Evolutionary conservation across 1,140 invertebrate genomes (phyloP).

Genomic region (Aphis gossypii): DNA sequence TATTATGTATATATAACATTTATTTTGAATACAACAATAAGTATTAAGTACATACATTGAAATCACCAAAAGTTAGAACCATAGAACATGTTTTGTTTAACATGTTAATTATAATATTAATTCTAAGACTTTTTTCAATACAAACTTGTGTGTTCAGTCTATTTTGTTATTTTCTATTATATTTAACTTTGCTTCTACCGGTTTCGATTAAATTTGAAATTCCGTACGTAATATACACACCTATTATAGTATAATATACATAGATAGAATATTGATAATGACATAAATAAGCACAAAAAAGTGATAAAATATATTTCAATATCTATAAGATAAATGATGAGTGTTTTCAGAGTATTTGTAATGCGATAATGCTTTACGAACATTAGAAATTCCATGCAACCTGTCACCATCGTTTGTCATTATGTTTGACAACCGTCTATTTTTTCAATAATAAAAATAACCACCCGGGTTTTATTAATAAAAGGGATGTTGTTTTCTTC

Average conservation of each 20-base stretch:
- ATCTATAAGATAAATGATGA: background rate
- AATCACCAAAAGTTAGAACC: background rate
- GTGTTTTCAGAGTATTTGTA: background rate
- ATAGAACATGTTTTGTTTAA: background rate
- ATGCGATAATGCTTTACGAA: background rate
- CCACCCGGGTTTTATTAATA: background rate
- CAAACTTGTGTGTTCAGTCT: background rate
- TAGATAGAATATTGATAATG: background rate
- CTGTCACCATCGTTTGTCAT: constrained; percentile 24
- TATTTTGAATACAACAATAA: background rate
- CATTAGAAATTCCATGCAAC: background rate
- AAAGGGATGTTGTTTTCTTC: constrained; percentile 21
- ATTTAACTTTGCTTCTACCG: background rate
- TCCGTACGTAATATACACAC: background rate
- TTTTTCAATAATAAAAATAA: constrained; percentile 34
- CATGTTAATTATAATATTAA: background rate
- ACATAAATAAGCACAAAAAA: background rate
- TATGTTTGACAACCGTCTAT: background rate
- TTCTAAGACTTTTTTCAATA: background rate
- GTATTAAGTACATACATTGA: background rate
- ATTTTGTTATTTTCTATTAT: background rate
- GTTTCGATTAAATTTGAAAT: background rate
- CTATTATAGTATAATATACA: background rate
- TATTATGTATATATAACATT: background rate
- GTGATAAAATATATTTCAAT: constrained; percentile 6